A percentile compares a stretch with the other conserved stretches of the same genome.
Conservation (phyloP, 2,797 vertebrate genomes). For the Manis pentadactyla region DNA sequence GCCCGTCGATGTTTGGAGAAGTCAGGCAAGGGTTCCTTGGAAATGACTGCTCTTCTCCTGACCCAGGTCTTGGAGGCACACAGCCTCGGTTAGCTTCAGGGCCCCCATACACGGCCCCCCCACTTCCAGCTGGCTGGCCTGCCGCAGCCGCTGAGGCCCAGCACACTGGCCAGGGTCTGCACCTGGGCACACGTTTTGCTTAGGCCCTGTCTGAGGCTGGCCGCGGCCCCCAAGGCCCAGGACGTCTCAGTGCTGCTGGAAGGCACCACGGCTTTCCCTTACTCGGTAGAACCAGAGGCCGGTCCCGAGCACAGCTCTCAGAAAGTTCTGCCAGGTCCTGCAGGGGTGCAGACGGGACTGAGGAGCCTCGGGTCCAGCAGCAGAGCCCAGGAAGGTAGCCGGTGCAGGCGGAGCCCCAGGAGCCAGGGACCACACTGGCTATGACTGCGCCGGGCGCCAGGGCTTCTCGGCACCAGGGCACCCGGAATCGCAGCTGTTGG, state of each 20-base stretch:
- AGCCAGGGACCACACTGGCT: not conserved
- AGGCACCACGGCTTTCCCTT: not conserved
- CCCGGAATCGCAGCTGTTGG: not conserved
- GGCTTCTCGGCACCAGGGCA: not conserved
- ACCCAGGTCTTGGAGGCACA: fast-evolving
- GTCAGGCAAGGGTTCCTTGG: not conserved
- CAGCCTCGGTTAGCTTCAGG: fast-evolving
- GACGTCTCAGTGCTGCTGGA: fast-evolving
- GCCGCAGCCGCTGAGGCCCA: fast-evolving
- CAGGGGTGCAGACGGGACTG: fast-evolving
- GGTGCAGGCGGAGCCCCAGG: not conserved
- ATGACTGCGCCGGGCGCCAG: not conserved
- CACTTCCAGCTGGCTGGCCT: no score
- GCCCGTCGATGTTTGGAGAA: not conserved
- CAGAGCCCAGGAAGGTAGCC: no score
- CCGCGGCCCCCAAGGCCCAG: not conserved
- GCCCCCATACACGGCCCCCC: no score
- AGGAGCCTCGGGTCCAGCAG: no score
- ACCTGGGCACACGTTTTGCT: fast-evolving
- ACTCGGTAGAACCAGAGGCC: fast-evolving
- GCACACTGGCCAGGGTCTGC: not conserved
- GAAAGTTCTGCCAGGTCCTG: not conserved
- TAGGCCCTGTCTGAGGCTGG: not conserved
- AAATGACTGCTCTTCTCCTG: not conserved
- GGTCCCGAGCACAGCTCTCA: fast-evolving